Evolutionary conservation across 2,113 vertebrate species (phyloP).

Genomic region (Burhinus bistriatus): DNA sequence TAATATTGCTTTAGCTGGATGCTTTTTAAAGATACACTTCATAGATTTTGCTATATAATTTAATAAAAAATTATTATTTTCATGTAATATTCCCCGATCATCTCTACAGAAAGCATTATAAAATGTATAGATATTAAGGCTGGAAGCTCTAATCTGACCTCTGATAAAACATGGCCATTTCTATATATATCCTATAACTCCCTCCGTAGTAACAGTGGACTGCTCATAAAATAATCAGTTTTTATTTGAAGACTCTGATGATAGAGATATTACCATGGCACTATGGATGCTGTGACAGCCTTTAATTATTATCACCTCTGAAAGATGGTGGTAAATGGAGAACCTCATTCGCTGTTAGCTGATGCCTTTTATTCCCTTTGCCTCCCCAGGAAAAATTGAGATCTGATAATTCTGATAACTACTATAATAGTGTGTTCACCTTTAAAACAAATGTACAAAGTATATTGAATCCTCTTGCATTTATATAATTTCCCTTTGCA

Average conservation of each 20-base stretch:
- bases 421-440: neutral
- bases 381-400: neutral
- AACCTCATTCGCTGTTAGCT: neutral
- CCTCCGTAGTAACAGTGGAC: neutral
- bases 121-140: neutral
- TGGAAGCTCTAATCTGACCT: neutral
- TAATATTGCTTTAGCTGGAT: neutral
- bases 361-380: neutral
- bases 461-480: neutral
- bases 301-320: neutral
- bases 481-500: neutral
- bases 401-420: neutral
- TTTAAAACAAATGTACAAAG: neutral
- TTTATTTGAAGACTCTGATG: neutral
- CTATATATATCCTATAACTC: neutral
- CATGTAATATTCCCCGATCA: neutral
- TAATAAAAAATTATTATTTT: neutral
- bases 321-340: neutral
- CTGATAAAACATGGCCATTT: neutral
- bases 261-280: neutral
- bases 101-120: neutral
- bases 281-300: neutral
- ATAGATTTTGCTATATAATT: neutral
- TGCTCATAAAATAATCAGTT: neutral
- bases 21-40: neutral